Base-by-base conservation (phyloP, 2,797 vertebrate genomes). In the Bradypodion pumilum region DNA sequence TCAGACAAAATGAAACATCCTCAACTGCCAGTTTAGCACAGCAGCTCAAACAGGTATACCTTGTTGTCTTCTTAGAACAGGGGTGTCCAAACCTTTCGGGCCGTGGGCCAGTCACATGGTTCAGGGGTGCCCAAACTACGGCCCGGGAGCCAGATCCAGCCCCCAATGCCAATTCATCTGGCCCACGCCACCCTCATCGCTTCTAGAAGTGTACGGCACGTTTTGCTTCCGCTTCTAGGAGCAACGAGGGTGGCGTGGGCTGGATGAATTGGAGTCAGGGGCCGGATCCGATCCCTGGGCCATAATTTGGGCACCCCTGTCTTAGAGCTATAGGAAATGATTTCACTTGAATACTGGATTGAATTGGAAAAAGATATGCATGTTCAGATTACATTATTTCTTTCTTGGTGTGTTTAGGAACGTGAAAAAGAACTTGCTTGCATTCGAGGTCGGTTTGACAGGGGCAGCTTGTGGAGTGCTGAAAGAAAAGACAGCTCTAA, bases 351-450 rank as follows among this genome's bases (percentile, higher is more conserved):
- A 62, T 37, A 65, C 27, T 19, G 16, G 21, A 59, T 25, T 32
- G 9, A 37, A 23, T 23, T 81, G 70, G 4, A 5, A 7, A 25
- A 1, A 4, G 2, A 21, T 72, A 5, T 21, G 10, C 49, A 83
- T 72, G 84, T 78, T 42, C 23, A 81, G 15, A 40, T 70, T 23
- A 81, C 5, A 29, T 0, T 0, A 72, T 70, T 10, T 52, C 35
- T 78, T 84, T 69, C 44, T 84, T 44, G 40, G 1, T 88, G 69
- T 44, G 3, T 79, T 83, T 90, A 99, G 98, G 98, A 99, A 89
- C 97, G 98, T 49, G 97, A 99, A 83, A 94, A 94, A 78, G 98
- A 99, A 88, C 96, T 99, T 83, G 96, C 97, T 68, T 96, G 96
- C 91, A 97, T 99, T 80, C 97, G 98, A 65, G 96, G 91, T 89